phyloP scores from a whole-genome alignment of 2,888 invertebrate species.

The Eupithecia pulchellata region DNA sequence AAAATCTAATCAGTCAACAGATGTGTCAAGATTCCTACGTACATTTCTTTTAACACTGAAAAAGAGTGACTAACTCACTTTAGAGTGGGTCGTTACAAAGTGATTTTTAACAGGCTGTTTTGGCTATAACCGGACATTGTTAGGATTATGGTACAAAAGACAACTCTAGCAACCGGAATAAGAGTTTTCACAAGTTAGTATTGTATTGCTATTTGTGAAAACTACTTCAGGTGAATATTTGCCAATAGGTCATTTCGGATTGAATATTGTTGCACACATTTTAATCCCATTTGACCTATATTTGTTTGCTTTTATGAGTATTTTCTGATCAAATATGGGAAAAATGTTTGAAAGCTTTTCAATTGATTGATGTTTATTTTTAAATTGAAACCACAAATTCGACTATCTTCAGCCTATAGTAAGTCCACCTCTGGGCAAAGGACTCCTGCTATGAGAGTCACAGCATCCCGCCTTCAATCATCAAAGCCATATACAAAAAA shows the following conservation, averaged over 20 bases:
- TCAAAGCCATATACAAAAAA: too few species aligned
- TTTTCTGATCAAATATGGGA: background rate
- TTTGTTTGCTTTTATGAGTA: background rate
- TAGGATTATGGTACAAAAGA: background rate
- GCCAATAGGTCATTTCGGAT: conserved; percentile 22
- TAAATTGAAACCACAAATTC: background rate
- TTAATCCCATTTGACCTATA: background rate
- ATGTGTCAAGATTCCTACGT: too few species aligned
- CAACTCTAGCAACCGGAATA: background rate
- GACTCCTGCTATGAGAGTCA: too few species aligned
- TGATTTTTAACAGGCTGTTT: too few species aligned
- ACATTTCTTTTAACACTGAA: too few species aligned
- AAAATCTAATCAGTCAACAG: too few species aligned
- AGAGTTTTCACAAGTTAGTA: conserved; percentile 24
- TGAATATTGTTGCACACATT: background rate
- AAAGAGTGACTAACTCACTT: too few species aligned
- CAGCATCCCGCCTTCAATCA: background rate
- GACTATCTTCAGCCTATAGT: background rate
- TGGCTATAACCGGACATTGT: background rate
- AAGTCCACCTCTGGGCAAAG: background rate
- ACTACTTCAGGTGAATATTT: conserved; percentile 17
- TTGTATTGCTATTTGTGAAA: conserved; percentile 37
- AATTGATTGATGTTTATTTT: background rate
- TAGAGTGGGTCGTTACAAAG: too few species aligned
- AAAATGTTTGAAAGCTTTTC: background rate